phyloP scores from a whole-genome alignment of 2,888 invertebrate species.

The Kryphioiulus occultus region DNA sequence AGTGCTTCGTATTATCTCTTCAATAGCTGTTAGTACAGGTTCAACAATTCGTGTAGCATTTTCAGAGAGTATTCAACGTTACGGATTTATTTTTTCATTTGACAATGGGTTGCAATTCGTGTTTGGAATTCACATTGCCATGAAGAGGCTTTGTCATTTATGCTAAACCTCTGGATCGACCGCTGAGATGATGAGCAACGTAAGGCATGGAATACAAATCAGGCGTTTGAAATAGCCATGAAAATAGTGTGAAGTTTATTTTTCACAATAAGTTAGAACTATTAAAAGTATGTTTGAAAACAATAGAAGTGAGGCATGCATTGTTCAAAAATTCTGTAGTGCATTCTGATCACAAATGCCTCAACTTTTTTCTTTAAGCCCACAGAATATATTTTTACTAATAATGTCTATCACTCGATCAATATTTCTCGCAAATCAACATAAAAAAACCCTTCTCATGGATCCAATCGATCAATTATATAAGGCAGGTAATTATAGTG shows the following conservation, averaged over 20 bases:
- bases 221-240: background rate
- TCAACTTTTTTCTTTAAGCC: too few relatives aligned
- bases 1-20: background rate
- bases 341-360: too few relatives aligned
- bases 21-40: background rate
- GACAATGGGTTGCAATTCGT: background rate
- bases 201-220: background rate
- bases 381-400: too few relatives aligned
- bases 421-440: too few relatives aligned
- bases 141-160: background rate
- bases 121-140: background rate
- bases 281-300: too few relatives aligned
- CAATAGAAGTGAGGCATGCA: too few relatives aligned
- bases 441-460: too few relatives aligned
- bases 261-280: background rate
- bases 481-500: too few relatives aligned
- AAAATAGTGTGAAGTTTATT: background rate
- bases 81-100: conserved; percentile 5
- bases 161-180: background rate
- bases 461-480: too few relatives aligned
- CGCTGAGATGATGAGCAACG: conserved; percentile 5
- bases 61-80: background rate
- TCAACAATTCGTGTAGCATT: background rate
- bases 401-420: too few relatives aligned
- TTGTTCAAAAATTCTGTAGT: too few relatives aligned